Conservation (phyloP, 1,140 invertebrate species). For the Neodiprion lecontei region DNA sequence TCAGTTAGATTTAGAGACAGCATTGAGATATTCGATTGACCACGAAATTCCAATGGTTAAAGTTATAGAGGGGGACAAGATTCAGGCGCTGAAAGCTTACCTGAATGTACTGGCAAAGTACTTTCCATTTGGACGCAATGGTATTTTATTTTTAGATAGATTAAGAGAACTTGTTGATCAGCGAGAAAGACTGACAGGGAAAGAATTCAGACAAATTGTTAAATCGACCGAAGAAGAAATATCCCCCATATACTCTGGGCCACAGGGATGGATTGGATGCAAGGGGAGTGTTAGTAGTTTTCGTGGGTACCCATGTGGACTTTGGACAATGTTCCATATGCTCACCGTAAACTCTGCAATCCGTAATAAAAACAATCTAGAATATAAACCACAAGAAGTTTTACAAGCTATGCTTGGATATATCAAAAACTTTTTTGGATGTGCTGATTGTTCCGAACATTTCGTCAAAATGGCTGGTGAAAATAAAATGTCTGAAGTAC, state of each 20-base stretch:
- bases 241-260: constrained; percentile 64
- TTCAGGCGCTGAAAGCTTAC: constrained; percentile 77
- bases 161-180: constrained; percentile 58
- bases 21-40: constrained; percentile 78
- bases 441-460: constrained; percentile 87
- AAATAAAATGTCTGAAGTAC: constrained; percentile 73
- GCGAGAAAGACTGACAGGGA: constrained; percentile 63
- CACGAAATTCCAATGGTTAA: constrained; percentile 80
- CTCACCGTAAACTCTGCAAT: constrained; percentile 82
- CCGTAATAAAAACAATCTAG: constrained; percentile 47
- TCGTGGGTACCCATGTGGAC: constrained; percentile 93
- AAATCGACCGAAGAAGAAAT: constrained; percentile 61
- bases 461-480: constrained; percentile 81
- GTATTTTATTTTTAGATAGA: constrained; percentile 69
- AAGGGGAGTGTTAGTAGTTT: constrained; percentile 74
- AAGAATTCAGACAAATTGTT: constrained; percentile 64
- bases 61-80: constrained; percentile 71
- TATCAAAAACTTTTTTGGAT: constrained; percentile 93
- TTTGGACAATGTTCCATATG: constrained; percentile 96
- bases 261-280: constrained; percentile 82
- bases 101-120: constrained; percentile 73
- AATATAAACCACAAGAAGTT: constrained; percentile 70
- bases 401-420: constrained; percentile 87
- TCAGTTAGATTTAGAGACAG: constrained; percentile 86
- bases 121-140: constrained; percentile 75